Evolutionary conservation across 2,888 invertebrate genomes (phyloP).

Genomic region (Criorhina ranunculi): DNA sequence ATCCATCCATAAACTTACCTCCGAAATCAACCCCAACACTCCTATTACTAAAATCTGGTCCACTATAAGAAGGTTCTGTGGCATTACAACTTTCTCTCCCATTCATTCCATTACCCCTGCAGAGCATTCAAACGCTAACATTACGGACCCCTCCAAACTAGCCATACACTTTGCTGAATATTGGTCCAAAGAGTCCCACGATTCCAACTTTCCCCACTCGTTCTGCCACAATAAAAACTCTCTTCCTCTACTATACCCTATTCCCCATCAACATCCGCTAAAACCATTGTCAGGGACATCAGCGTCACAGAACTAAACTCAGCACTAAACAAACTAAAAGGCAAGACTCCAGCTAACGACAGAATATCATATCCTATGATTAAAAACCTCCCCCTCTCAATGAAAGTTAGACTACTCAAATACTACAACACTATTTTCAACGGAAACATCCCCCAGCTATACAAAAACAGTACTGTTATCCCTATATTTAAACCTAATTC

Average conservation of each 20-base stretch:
- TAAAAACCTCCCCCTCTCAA: background rate
- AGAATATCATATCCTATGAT: background rate
- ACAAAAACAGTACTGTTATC: slow-evolving; percentile 8
- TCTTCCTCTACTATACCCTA: background rate
- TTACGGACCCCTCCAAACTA: background rate
- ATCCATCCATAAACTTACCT: slow-evolving; percentile 27
- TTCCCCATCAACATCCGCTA: background rate
- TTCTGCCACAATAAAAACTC: slow-evolving; percentile 11
- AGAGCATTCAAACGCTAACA: background rate
- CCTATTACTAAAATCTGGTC: slow-evolving; percentile 29
- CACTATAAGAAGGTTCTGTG: slow-evolving; percentile 17
- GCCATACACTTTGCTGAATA: slow-evolving; percentile 5
- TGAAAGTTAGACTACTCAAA: background rate
- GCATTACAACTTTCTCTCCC: background rate
- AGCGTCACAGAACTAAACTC: background rate
- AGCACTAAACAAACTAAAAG: background rate
- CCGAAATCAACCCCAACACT: slow-evolving; percentile 24
- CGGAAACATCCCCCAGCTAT: slow-evolving; percentile 1
- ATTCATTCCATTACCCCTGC: background rate
- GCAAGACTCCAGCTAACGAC: background rate
- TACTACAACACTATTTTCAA: background rate
- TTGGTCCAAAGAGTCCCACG: slow-evolving; percentile 12
- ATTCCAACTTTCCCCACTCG: slow-evolving; percentile 8
- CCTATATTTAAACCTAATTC: slow-evolving; percentile 38
- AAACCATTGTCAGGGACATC: background rate